Base-by-base conservation (phyloP, 64 coral and sea anemone genomes). In the Pachyseris speciosa region DNA sequence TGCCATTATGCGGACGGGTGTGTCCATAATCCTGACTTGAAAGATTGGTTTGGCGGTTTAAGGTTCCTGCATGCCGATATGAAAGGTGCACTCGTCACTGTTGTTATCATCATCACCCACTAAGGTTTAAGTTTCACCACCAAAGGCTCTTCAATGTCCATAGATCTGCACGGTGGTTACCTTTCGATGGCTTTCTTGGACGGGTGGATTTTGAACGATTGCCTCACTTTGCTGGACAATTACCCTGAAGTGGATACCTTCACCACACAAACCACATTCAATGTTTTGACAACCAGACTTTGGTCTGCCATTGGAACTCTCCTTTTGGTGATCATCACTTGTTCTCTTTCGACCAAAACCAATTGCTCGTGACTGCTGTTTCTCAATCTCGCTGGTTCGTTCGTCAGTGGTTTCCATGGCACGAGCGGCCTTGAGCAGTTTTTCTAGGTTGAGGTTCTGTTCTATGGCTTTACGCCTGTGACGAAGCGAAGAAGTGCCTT, bases 1-100 rank as follows among this genome's bases (percentile, higher is more conserved):
- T 19, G 74, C 74, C 64, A 94, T 81, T 31, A 91, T 92, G 69
- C 59, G n/a, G 80, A 79, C 61, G 29, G 36, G 2, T 84, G 48
- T 72, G 55, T 92, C 33, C 28, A 42, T 48, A 49, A 42, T 72
- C 69, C 13, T 80, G 61, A 93, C 42, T 60, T 72, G 37, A 84
- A 84, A 64, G 45, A 68, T 63, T 87, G 37, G 38, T 64, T 65
- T 81, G 87, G 19, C 78, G 31, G 84, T 5, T 76, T 84, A 67
- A 16, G n/a, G 78, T 79, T 66, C 57, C 48, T 66, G 31, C 17
- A 50, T 29, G 2, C 13, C 69, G 24, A 41, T 72, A 8, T 83
- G 25, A 36, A 92, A 64, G 40, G 67, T 31, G 19, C 78, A 85
- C n/a, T 75, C 83, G 37, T 88, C 92, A 15, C 57, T 60, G 27